Evolutionary conservation across 1,140 invertebrate species (phyloP).

Genomic region (Macrosteles quadrilineatus): DNA sequence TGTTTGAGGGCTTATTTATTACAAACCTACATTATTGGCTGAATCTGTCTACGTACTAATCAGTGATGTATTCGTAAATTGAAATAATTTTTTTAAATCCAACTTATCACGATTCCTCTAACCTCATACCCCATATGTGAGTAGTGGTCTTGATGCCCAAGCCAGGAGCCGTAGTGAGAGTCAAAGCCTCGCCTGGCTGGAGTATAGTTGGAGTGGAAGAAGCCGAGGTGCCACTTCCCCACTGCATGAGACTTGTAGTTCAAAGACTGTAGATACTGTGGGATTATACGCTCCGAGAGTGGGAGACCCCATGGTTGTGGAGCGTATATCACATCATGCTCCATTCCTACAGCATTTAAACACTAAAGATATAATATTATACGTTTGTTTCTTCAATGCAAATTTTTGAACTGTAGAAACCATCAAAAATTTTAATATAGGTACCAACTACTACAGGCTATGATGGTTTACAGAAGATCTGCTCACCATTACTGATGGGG

Average conservation of each 20-base stretch:
- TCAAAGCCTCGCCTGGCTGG: slow-evolving; percentile 87
- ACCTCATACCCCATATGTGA: slow-evolving; percentile 63
- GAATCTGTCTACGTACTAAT: no score
- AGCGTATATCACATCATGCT: slow-evolving; percentile 73
- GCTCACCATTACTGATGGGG: slow-evolving; percentile 54
- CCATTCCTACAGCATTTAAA: slow-evolving; percentile 67
- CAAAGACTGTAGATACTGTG: slow-evolving; percentile 69
- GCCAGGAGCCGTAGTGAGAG: slow-evolving; percentile 80
- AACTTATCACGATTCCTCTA: no score
- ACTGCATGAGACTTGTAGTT: slow-evolving; percentile 82
- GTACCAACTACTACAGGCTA: no score
- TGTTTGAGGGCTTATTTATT: no score
- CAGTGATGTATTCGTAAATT: no score
- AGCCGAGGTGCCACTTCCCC: slow-evolving; percentile 90
- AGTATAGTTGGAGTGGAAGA: slow-evolving; percentile 67
- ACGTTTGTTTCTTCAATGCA: no score
- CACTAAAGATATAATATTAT: no score
- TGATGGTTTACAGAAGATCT: no score
- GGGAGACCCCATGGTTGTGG: slow-evolving; percentile 72
- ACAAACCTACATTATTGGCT: no score
- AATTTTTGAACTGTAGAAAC: no score
- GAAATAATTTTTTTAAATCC: no score
- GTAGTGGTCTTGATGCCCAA: slow-evolving; percentile 81
- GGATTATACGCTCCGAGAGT: slow-evolving; percentile 67
- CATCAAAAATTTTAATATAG: no score